Evolutionary conservation across 2,888 invertebrate species (phyloP), one percentile per base, ranked within the genome.

Genomic region (Euclidia mi): DNA sequence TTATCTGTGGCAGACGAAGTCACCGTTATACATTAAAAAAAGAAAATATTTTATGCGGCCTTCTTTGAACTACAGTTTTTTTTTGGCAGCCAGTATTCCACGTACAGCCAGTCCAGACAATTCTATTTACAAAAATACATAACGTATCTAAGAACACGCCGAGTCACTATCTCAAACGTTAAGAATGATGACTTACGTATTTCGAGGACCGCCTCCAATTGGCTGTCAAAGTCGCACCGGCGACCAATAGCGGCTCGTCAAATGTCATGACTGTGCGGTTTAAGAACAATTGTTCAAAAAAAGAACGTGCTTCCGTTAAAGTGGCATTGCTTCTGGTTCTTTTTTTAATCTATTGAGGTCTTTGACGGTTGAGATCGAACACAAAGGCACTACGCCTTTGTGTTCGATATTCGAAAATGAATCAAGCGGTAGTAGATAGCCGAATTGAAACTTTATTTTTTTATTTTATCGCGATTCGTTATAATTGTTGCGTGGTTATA

Each of bases 231-330:
- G 87, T 80, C 79, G 69, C 76, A 70, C 86, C 87, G 83, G 79
- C 88, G 79, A 89, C 94, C 94, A 94, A 94, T 94, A 83, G 88
- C 75, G 67, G 91, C 90, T 93, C 92, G 92, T 94, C 94, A 94
- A 90, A 88, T 85, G 82, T 87, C 87, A 89, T 94, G 94, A 94
- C 92, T 87, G 65, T 84, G 90, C 89, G 82, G 82, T 88, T 87
- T 86, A 73, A 71, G 84, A 87, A 91, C 91, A 90, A 92, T 91
- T 91, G 91, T 82, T 67, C 69, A 66, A 76, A 76, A 87, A 87
- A 89, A 86, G 87, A 82, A 83, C 75, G 80, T 82, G 93, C 94
- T 94, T 89, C 94, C 88, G 94, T 90, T 89, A 92, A 92, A 91
- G 90, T 92, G 89, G 90, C 90, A 87, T 66, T 77, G 88, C 89